phyloP scores from a whole-genome alignment of 2,888 invertebrate species.

The Linyphia triangularis region DNA sequence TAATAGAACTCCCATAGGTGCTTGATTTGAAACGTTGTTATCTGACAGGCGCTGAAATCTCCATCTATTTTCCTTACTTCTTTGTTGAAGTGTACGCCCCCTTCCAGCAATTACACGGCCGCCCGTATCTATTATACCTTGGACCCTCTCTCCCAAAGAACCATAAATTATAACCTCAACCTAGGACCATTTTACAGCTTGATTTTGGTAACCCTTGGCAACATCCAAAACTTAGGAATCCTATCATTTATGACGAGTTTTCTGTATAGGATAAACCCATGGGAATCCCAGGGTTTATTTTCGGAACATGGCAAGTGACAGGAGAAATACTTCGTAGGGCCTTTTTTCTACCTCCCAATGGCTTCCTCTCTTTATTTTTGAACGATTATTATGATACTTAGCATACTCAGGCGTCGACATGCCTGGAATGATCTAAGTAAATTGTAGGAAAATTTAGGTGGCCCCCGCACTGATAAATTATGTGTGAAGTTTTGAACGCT shows the following conservation, averaged over 20 bases:
- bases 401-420: constrained; percentile 68
- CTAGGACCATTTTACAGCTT: constrained; percentile 70
- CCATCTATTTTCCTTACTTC: constrained; percentile 54
- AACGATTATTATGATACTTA: constrained; percentile 69
- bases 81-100: constrained; percentile 23
- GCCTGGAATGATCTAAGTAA: constrained; percentile 45
- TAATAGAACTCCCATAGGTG: neutral
- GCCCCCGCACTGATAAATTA: constrained; percentile 65
- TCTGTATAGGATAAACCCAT: constrained; percentile 45
- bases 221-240: constrained; percentile 70
- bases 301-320: constrained; percentile 66
- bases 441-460: constrained; percentile 64
- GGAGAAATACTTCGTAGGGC: constrained; percentile 52
- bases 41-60: constrained; percentile 58
- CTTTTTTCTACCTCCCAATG: constrained; percentile 43
- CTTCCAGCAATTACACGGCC: constrained; percentile 46
- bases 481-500: constrained; percentile 63
- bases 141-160: constrained; percentile 42
- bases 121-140: constrained; percentile 53
- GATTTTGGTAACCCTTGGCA: constrained; percentile 71
- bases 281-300: constrained; percentile 65
- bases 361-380: constrained; percentile 53
- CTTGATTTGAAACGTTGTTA: constrained; percentile 27
- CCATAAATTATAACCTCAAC: constrained; percentile 69
- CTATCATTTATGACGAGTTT: constrained; percentile 72